These are phyloP conservation scores for Scalopus aquaticus DNA, from an alignment of 2,113 vertebrate genomes.

Conservation along the genomic window DNA sequence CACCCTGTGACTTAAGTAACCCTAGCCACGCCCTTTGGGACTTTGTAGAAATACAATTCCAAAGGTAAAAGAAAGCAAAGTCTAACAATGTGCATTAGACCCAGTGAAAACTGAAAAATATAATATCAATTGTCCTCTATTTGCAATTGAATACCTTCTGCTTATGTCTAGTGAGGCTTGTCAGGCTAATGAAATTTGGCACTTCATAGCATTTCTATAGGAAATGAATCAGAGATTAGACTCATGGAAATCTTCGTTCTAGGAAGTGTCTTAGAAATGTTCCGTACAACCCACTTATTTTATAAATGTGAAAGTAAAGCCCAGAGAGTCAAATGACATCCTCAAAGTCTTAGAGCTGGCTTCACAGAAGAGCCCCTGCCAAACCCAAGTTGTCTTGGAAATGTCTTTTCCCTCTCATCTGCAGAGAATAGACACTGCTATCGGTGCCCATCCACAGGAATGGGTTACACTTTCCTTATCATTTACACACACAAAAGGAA, in stretches of 20 bases:
- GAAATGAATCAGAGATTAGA: slow-evolving; percentile 53
- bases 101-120: background rate
- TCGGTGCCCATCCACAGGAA: background rate
- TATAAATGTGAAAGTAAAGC: background rate
- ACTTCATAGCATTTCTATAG: slow-evolving; percentile 20
- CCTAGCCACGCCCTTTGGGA: background rate
- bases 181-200: slow-evolving; percentile 59
- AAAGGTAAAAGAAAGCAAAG: background rate
- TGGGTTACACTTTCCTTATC: background rate
- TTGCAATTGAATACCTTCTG: background rate
- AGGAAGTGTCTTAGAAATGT: slow-evolving; percentile 13
- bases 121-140: slow-evolving; percentile 25
- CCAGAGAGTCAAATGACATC: background rate
- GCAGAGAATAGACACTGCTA: background rate
- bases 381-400: background rate
- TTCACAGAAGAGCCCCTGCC: background rate
- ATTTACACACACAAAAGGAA: background rate
- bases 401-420: background rate
- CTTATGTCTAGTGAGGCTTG: slow-evolving; percentile 31
- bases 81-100: background rate
- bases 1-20: background rate
- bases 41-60: background rate
- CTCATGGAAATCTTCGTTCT: background rate
- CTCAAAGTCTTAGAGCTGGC: background rate
- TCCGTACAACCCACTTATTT: background rate